Conservation (phyloP, 2,113 vertebrate genomes). For the Megalops atlanticus region DNA sequence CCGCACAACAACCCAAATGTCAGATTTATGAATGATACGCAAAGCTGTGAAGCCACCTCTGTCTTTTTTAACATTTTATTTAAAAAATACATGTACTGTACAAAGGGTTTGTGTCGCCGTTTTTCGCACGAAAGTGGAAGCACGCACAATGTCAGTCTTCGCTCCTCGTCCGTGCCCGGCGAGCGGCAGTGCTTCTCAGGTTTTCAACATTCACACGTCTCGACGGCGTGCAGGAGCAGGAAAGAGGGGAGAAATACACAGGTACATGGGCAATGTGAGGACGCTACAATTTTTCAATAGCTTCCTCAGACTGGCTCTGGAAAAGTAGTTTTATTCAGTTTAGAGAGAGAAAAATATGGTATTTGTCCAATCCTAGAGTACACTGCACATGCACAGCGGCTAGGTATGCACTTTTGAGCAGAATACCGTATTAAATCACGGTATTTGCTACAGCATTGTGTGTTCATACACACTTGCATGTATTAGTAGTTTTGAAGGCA, state of each 20-base stretch:
- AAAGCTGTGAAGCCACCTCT: too few relatives aligned
- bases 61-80: background rate
- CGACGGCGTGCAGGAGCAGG: too few relatives aligned
- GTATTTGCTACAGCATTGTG: too few relatives aligned
- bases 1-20: background rate
- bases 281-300: background rate
- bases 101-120: background rate
- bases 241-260: background rate
- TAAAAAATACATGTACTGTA: background rate
- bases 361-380: background rate
- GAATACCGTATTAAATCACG: too few relatives aligned
- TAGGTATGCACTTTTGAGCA: too few relatives aligned
- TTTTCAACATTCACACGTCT: background rate
- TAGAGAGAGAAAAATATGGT: background rate
- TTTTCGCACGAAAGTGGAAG: background rate
- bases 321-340: background rate
- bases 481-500: too few relatives aligned
- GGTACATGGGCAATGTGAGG: background rate
- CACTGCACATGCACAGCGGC: background rate
- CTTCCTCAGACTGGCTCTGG: background rate
- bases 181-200: background rate
- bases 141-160: background rate
- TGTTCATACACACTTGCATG: too few relatives aligned
- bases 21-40: background rate
- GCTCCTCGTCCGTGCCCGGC: background rate